A percentile compares a stretch with the other conserved stretches of the same genome.
Evolutionary conservation across 2,888 invertebrate species (phyloP).

Genomic region (Hedychridium roseum): DNA sequence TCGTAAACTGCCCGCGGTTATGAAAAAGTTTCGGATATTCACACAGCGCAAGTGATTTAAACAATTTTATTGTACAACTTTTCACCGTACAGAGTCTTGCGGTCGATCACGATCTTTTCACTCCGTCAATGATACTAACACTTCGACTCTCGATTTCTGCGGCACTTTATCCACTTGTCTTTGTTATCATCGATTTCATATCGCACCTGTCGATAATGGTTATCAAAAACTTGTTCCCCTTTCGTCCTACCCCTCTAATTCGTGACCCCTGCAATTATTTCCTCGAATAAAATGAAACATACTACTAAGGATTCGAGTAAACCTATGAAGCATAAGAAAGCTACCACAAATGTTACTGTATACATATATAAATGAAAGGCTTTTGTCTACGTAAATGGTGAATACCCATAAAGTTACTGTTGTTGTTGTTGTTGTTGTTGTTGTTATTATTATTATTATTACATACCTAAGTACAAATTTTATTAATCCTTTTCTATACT

Average conservation of each 20-base stretch:
- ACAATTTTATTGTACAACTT: not conserved
- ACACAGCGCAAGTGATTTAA: not conserved
- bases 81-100: not conserved
- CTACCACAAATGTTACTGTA: not conserved
- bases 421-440: too few species aligned
- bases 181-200: slow-evolving; percentile 51
- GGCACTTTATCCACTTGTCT: slow-evolving; percentile 16
- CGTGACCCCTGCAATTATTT: not conserved
- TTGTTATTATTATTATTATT: too few species aligned
- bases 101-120: not conserved
- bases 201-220: slow-evolving; percentile 49
- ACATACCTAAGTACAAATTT: too few species aligned
- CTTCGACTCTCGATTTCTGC: slow-evolving; percentile 18
- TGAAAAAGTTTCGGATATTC: not conserved
- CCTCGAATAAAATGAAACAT: not conserved
- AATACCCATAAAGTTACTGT: too few species aligned
- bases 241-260: slow-evolving; percentile 4
- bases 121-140: slow-evolving; percentile 16
- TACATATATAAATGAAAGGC: not conserved
- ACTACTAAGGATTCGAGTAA: not conserved
- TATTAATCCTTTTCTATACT: not conserved
- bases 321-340: not conserved
- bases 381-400: too few species aligned
- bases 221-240: slow-evolving; percentile 38
- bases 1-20: too few species aligned